Conservation (phyloP, 2,113 vertebrate genomes). For the Pagrus major region DNA sequence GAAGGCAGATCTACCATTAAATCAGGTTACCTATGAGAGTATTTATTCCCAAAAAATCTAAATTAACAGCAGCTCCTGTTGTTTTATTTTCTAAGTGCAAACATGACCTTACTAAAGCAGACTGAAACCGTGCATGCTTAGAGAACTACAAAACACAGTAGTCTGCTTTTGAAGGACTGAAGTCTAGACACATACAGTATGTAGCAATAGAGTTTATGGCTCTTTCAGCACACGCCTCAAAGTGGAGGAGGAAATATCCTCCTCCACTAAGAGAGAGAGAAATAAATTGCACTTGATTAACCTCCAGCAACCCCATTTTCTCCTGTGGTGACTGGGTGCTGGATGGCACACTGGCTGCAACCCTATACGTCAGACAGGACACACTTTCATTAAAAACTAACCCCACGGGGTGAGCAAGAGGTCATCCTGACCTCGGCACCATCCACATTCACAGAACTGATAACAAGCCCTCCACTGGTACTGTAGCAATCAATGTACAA, state of each 20-base stretch:
- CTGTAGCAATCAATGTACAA: conserved; percentile 9
- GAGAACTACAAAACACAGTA: background rate
- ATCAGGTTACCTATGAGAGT: background rate
- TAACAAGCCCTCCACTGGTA: conserved; percentile 26
- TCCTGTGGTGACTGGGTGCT: conserved; percentile 61
- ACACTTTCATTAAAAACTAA: conserved; percentile 74
- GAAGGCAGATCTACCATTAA: too few relatives aligned
- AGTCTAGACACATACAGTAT: background rate
- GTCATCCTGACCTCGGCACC: conserved; percentile 34
- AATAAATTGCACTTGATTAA: conserved; percentile 80
- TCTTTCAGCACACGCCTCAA: conserved; percentile 35
- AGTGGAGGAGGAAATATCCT: conserved; percentile 56
- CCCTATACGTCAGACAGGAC: conserved; percentile 62
- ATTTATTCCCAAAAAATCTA: background rate
- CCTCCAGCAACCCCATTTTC: conserved; percentile 78
- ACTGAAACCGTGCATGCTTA: background rate
- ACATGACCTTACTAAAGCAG: background rate
- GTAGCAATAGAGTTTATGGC: conserved; percentile 6
- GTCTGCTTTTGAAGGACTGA: background rate
- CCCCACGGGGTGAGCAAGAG: conserved; percentile 44
- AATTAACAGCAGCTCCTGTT: background rate
- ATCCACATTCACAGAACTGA: conserved; percentile 31
- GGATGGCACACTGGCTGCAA: conserved; percentile 46
- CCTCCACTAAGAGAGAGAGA: conserved; percentile 39
- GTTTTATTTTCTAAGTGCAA: background rate